Conservation (phyloP, 2,888 invertebrate genomes). For the Desoria tigrina region DNA sequence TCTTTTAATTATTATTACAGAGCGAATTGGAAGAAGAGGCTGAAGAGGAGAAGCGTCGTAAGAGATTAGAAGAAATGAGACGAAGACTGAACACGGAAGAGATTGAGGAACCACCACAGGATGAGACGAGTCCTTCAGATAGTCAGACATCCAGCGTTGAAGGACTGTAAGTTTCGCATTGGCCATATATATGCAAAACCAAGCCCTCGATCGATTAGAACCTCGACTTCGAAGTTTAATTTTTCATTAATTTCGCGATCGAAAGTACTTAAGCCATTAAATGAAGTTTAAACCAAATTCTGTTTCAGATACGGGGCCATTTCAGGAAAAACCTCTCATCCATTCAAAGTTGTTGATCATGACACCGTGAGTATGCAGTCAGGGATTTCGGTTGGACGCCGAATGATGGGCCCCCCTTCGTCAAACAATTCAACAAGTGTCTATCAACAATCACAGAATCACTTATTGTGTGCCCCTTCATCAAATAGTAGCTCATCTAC, state of each 20-base stretch:
- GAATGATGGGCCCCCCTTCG: constrained; percentile 31
- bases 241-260: no score
- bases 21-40: constrained; percentile 42
- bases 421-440: constrained; percentile 4
- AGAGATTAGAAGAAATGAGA: constrained; percentile 79
- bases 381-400: constrained; percentile 75
- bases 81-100: constrained; percentile 85
- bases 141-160: constrained; percentile 78
- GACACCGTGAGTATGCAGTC: constrained; percentile 85
- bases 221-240: no score
- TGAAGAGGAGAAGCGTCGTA: constrained; percentile 63
- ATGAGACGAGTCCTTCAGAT: constrained; percentile 68
- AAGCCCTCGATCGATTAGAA: no score
- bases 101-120: constrained; percentile 64
- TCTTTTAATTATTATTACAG: constrained; percentile 10
- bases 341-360: constrained; percentile 74
- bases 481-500: constrained; percentile 55
- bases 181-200: no score
- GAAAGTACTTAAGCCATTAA: no score
- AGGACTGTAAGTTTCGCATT: no score
- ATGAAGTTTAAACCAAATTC: no score
- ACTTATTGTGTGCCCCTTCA: no score
- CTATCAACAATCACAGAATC: no score
- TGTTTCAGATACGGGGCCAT: constrained; percentile 64
- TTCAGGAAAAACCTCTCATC: constrained; percentile 52